These are phyloP conservation scores for Meteorus colon DNA, from an alignment of 2,888 invertebrate species.

Conservation along the genomic window DNA sequence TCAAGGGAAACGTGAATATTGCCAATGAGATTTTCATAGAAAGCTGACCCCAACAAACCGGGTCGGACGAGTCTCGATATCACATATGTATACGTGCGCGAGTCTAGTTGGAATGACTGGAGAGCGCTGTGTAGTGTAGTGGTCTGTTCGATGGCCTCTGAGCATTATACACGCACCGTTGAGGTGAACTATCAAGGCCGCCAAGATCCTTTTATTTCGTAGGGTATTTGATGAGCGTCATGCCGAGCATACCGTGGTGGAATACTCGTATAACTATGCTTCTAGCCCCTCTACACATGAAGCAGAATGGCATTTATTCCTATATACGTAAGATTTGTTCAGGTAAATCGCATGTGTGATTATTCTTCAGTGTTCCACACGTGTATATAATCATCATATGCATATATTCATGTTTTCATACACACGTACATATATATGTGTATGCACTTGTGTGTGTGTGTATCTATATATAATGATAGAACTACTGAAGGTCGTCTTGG, in stretches of 20 bases:
- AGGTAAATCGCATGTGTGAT: constrained; percentile 28
- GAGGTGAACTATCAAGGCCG: constrained; percentile 65
- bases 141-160: constrained; percentile 12
- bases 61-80: constrained; percentile 29
- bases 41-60: constrained; percentile 33
- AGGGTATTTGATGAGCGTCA: constrained; percentile 71
- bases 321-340: not conserved
- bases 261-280: constrained; percentile 60
- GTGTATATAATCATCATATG: not conserved
- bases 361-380: constrained; percentile 19
- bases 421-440: not conserved
- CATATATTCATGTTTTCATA: not conserved
- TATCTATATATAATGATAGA: not conserved
- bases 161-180: constrained; percentile 45
- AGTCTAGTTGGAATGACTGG: constrained; percentile 2
- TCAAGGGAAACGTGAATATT: constrained; percentile 21
- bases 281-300: constrained; percentile 30
- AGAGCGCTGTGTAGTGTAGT: not conserved
- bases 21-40: constrained; percentile 27
- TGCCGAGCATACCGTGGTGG: constrained; percentile 69
- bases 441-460: not conserved
- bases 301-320: not conserved
- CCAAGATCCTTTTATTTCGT: constrained; percentile 69
- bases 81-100: constrained; percentile 7
- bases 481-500: constrained; percentile 7